Conservation (phyloP, 2,888 invertebrate genomes). For the Lasius platythorax region DNA sequence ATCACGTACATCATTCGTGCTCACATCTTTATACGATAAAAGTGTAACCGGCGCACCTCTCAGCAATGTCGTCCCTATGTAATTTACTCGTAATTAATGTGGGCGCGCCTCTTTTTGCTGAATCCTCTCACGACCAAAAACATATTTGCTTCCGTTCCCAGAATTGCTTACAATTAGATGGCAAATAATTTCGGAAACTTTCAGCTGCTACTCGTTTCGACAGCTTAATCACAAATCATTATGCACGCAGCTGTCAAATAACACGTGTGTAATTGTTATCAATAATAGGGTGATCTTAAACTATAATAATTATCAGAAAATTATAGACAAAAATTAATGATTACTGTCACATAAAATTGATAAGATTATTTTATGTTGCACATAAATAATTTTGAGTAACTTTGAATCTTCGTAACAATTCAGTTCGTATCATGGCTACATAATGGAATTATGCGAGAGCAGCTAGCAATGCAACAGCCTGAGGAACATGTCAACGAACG, state of each 20-base stretch:
- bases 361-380: background rate
- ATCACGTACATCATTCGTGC: slow-evolving; percentile 36
- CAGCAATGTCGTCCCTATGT: slow-evolving; percentile 60
- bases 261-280: background rate
- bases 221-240: background rate
- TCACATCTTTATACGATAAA: slow-evolving; percentile 49
- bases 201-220: background rate
- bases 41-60: slow-evolving; percentile 66
- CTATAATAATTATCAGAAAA: background rate
- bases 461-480: background rate
- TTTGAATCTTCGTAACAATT: background rate
- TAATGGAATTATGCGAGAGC: background rate
- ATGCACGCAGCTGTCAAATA: background rate
- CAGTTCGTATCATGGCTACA: background rate
- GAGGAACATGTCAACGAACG: background rate
- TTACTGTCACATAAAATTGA: background rate
- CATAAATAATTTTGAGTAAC: background rate
- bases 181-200: slow-evolving; percentile 8
- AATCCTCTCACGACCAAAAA: slow-evolving; percentile 43
- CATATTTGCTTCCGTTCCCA: slow-evolving; percentile 23
- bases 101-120: slow-evolving; percentile 72
- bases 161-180: slow-evolving; percentile 26
- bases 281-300: background rate
- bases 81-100: slow-evolving; percentile 77
- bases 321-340: background rate